Conservation (phyloP, 1,140 invertebrate species). For the Neodiprion lecontei region DNA sequence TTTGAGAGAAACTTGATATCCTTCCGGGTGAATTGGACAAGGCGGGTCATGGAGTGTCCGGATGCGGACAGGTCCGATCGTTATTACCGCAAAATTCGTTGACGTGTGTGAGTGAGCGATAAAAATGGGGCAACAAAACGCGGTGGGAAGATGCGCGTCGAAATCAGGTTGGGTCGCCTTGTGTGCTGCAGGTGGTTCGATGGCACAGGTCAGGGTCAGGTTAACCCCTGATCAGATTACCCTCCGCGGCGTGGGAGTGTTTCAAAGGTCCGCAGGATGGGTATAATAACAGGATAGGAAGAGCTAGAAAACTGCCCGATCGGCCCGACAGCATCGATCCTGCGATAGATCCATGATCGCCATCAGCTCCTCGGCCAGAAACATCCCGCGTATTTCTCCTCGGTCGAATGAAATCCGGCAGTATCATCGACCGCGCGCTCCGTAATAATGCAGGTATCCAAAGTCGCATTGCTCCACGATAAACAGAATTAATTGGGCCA, state of each 20-base stretch:
- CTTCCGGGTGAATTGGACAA: neutral
- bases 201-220: slow-evolving; percentile 57
- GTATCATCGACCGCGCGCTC: too few species aligned
- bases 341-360: too few species aligned
- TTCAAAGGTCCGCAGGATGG: slow-evolving; percentile 42
- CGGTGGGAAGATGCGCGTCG: slow-evolving; percentile 44
- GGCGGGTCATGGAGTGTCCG: neutral
- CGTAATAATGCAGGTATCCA: too few species aligned
- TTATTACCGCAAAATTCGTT: neutral
- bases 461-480: slow-evolving; percentile 34
- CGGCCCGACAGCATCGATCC: neutral
- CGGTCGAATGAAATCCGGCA: neutral
- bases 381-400: neutral
- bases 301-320: neutral
- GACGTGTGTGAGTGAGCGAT: slow-evolving; percentile 16
- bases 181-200: slow-evolving; percentile 40
- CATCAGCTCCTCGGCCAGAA: neutral
- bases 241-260: slow-evolving; percentile 57
- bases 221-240: slow-evolving; percentile 61
- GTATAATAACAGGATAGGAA: slow-evolving; percentile 57
- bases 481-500: slow-evolving; percentile 50
- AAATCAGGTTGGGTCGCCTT: slow-evolving; percentile 48
- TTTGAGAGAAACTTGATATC: too few species aligned
- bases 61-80: neutral
- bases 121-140: slow-evolving; percentile 9